These are phyloP conservation scores for Zosterops pallidus DNA, from an alignment of 2,113 vertebrate genomes.

Conservation along the genomic window DNA sequence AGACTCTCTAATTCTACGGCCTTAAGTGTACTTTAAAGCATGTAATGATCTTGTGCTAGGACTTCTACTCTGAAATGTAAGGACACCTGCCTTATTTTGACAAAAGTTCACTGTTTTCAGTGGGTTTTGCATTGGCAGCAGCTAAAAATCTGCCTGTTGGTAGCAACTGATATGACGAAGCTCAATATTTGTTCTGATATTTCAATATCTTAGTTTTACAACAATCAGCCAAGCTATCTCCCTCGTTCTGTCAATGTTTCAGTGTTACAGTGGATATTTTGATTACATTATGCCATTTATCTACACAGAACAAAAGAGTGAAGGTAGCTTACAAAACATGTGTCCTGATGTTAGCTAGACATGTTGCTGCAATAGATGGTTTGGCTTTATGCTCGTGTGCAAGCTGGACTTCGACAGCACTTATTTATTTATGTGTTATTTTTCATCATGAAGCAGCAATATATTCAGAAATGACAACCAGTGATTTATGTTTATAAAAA, in stretches of 20 bases:
- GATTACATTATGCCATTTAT: neutral
- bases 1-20: neutral
- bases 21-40: neutral
- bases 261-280: neutral
- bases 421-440: neutral
- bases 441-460: slow-evolving; percentile 31
- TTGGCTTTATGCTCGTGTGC: neutral
- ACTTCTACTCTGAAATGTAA: neutral
- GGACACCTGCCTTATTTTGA: neutral
- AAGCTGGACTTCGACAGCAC: neutral
- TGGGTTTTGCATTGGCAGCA: neutral
- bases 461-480: slow-evolving; percentile 45
- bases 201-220: neutral
- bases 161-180: neutral
- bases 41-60: neutral
- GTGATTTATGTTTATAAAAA: neutral
- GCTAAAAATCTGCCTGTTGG: neutral
- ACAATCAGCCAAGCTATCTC: neutral
- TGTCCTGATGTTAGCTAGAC: neutral
- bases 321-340: neutral
- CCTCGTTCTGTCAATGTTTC: neutral
- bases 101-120: neutral
- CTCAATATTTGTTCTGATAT: neutral
- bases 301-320: neutral
- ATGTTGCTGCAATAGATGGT: neutral